These are phyloP conservation scores for Diarsia rubi DNA, from an alignment of 2,888 invertebrate species.

Conservation along the genomic window DNA sequence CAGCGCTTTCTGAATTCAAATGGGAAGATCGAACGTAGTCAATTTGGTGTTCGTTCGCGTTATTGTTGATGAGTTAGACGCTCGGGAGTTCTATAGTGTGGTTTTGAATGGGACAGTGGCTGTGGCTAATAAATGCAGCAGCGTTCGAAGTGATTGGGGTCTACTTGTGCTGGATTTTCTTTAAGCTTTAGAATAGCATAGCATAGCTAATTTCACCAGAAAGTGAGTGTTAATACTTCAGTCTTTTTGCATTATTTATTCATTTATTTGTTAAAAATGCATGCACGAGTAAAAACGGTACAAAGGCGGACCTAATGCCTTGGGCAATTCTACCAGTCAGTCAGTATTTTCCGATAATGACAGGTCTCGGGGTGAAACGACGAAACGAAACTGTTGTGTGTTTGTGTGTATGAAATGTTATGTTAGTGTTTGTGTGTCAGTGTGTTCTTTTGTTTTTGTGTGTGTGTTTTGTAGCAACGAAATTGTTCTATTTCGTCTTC, in stretches of 20 bases:
- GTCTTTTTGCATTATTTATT: background rate
- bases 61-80: conserved; percentile 66
- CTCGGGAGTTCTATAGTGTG: conserved; percentile 53
- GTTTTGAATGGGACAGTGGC: conserved; percentile 54
- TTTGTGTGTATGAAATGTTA: too few species aligned
- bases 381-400: too few species aligned
- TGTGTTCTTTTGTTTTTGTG: too few species aligned
- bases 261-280: background rate
- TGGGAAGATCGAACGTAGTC: conserved; percentile 68
- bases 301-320: background rate
- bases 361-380: too few species aligned
- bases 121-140: conserved; percentile 36
- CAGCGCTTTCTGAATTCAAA: conserved; percentile 77
- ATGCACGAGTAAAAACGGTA: background rate
- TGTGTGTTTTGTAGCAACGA: background rate
- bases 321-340: background rate
- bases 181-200: conserved; percentile 7
- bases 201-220: background rate
- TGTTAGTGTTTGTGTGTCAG: too few species aligned
- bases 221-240: background rate
- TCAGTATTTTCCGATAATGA: background rate
- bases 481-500: conserved; percentile 33
- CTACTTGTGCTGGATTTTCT: conserved; percentile 20
- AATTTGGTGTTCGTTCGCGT: conserved; percentile 61
- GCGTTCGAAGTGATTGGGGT: conserved; percentile 38